Percentiles rank a stretch among this genome's conserved stretches.
phyloP scores from a whole-genome alignment of 2,113 vertebrate species.

The Hiodon alosoides region DNA sequence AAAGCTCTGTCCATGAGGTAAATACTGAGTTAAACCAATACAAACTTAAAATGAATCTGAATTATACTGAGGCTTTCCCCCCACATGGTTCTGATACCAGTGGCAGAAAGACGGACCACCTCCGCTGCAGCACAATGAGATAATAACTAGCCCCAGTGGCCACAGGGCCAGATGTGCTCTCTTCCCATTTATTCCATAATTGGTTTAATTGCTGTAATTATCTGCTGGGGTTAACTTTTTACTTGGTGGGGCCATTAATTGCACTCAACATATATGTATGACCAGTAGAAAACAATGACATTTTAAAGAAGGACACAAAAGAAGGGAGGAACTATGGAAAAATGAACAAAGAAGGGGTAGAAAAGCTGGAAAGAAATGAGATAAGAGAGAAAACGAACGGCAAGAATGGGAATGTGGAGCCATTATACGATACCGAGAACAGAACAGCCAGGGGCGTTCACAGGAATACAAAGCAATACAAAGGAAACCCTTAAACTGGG shows the following conservation, averaged over 20 bases:
- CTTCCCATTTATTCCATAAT: slow-evolving; percentile 64
- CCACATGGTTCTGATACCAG: slow-evolving; percentile 48
- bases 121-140: slow-evolving; percentile 40
- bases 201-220: slow-evolving; percentile 73
- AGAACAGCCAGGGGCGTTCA: too few species aligned
- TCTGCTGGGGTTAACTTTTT: slow-evolving; percentile 65
- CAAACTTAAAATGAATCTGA: slow-evolving; percentile 64
- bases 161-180: slow-evolving; percentile 53
- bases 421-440: neutral
- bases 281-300: slow-evolving; percentile 50
- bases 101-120: slow-evolving; percentile 55
- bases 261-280: slow-evolving; percentile 62
- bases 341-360: slow-evolving; percentile 35
- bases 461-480: neutral
- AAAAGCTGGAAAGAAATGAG: slow-evolving; percentile 25
- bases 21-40: slow-evolving; percentile 55
- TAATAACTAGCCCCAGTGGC: slow-evolving; percentile 49
- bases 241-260: slow-evolving; percentile 62
- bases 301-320: neutral
- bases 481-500: neutral
- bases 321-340: slow-evolving; percentile 33
- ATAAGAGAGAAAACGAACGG: neutral
- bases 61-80: slow-evolving; percentile 50
- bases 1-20: neutral
- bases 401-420: neutral